Percentiles rank a stretch among this genome's conserved stretches.
Evolutionary conservation across 2,888 invertebrate species (phyloP).

Genomic region (Agonopterix arenella): DNA sequence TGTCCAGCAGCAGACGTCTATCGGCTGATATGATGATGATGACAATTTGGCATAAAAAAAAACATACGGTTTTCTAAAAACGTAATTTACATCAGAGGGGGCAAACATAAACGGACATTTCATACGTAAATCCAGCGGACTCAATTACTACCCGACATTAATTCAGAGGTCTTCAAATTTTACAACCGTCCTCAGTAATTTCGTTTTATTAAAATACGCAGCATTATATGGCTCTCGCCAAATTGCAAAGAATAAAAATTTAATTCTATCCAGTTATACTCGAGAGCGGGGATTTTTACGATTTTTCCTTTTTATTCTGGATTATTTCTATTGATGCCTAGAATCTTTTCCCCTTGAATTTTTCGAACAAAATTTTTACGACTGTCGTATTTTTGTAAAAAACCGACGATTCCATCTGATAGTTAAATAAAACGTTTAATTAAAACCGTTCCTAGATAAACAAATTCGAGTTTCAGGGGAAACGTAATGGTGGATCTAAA

Average conservation of each 20-base stretch:
- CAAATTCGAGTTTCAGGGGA: slow-evolving; percentile 21
- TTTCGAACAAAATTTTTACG: slow-evolving; percentile 20
- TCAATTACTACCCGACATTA: slow-evolving; percentile 55
- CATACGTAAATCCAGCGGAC: slow-evolving; percentile 45
- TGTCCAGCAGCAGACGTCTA: too few species aligned
- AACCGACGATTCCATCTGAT: slow-evolving; percentile 38
- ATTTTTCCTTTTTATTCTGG: slow-evolving; percentile 30
- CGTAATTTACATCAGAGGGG: background rate
- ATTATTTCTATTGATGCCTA: slow-evolving; percentile 27
- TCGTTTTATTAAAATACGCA: slow-evolving; percentile 66
- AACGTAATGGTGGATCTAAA: slow-evolving; percentile 30
- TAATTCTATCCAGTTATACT: slow-evolving; percentile 42
- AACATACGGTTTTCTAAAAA: too few species aligned
- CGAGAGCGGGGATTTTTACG: slow-evolving; percentile 44
- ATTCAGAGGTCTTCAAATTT: slow-evolving; percentile 62
- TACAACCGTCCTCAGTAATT: slow-evolving; percentile 59
- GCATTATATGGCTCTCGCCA: slow-evolving; percentile 45
- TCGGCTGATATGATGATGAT: too few species aligned
- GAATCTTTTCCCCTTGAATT: background rate
- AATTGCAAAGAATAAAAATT: slow-evolving; percentile 51
- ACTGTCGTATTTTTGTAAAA: slow-evolving; percentile 25
- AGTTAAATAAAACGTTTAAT: slow-evolving; percentile 44
- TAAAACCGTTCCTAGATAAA: slow-evolving; percentile 45
- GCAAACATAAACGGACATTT: slow-evolving; percentile 40
- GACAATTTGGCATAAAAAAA: too few species aligned